These are phyloP conservation scores for Pterocles burchelli DNA, from an alignment of 2,113 vertebrate species.

Conservation along the genomic window DNA sequence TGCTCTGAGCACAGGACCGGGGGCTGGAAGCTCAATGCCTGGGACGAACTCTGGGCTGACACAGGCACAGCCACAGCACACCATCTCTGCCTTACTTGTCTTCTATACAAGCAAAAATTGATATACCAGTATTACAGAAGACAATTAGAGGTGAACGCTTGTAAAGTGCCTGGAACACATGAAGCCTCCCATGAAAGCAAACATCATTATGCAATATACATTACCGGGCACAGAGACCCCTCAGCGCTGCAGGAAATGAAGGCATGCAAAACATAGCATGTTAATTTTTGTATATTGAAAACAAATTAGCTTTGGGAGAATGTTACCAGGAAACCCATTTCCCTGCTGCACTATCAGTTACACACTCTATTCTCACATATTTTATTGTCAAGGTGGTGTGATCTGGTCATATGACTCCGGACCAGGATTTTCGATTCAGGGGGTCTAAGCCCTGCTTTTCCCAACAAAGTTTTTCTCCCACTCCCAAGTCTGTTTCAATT, in stretches of 20 bases:
- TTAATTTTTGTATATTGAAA: neutral
- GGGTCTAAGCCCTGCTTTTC: neutral
- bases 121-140: neutral
- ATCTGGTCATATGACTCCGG: neutral
- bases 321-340: neutral
- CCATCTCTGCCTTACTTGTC: neutral
- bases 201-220: fast-evolving
- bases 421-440: neutral
- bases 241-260: neutral
- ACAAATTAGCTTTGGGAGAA: neutral
- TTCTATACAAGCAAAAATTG: neutral
- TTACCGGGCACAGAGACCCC: neutral
- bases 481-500: neutral
- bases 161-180: neutral
- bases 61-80: neutral
- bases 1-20: fast-evolving
- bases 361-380: neutral
- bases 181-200: neutral
- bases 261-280: neutral
- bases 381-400: neutral
- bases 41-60: neutral
- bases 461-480: neutral
- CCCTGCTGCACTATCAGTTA: neutral
- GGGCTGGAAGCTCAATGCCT: neutral
- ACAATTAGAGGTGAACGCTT: neutral